Percentiles rank a stretch among this genome's conserved stretches.
phyloP scores from a whole-genome alignment of 2,797 vertebrate genomes.

The Alfaro cultratus region DNA sequence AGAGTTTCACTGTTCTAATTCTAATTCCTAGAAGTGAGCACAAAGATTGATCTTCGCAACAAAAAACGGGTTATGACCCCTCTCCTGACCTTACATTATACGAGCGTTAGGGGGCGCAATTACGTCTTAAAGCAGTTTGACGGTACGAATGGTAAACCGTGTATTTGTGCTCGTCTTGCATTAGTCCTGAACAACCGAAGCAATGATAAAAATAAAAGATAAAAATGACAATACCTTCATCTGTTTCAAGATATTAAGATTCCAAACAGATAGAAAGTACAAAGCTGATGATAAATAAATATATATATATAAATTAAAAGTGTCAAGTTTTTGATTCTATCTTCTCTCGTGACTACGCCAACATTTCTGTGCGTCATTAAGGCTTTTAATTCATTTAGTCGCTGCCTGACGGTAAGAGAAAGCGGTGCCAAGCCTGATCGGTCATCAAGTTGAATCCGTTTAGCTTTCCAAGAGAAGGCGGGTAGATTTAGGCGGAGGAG shows the following conservation, averaged over 20 bases:
- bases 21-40: neutral
- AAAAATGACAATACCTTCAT: neutral
- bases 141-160: neutral
- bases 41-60: neutral
- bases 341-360: neutral
- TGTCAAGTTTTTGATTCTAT: neutral
- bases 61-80: neutral
- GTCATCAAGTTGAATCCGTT: conserved; percentile 63
- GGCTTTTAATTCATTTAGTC: conserved; percentile 7
- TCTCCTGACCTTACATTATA: neutral
- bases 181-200: neutral
- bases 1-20: neutral
- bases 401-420: neutral
- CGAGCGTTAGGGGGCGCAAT: conserved; percentile 64
- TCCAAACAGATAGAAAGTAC: neutral
- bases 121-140: neutral
- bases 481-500: conserved; percentile 56
- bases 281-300: neutral
- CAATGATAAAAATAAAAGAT: neutral
- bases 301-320: neutral
- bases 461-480: conserved; percentile 59
- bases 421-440: conserved; percentile 37
- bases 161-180: neutral
- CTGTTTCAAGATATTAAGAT: neutral
- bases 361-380: neutral